Conservation (phyloP, 2,797 vertebrate genomes). For the Premnoplex brunnescens region DNA sequence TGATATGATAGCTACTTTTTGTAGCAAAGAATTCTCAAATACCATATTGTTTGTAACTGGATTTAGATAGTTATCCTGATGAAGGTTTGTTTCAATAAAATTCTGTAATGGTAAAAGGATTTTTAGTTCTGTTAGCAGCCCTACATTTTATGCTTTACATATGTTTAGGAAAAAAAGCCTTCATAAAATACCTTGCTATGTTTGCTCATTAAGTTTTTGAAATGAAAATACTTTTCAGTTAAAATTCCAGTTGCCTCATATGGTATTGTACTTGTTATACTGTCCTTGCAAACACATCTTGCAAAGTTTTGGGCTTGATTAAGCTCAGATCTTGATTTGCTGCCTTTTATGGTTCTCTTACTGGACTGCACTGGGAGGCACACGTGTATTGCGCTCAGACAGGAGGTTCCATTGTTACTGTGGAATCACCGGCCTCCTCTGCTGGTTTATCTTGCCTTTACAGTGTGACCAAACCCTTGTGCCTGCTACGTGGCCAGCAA, state of each 20-base stretch:
- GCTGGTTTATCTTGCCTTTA: background rate
- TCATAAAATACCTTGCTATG: background rate
- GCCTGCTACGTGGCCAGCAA: background rate
- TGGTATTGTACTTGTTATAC: background rate
- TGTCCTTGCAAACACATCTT: background rate
- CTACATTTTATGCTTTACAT: background rate
- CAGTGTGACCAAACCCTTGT: background rate
- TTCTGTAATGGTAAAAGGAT: background rate
- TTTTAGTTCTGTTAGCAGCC: background rate
- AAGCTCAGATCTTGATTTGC: background rate
- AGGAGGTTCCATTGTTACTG: background rate
- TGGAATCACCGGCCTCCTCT: background rate
- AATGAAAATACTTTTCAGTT: background rate
- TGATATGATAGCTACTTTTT: background rate
- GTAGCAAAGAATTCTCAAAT: background rate
- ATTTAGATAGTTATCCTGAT: background rate
- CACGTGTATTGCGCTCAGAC: rapidly evolving
- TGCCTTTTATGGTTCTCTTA: background rate
- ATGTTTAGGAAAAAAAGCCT: background rate
- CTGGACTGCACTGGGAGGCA: background rate
- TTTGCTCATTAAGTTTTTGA: background rate
- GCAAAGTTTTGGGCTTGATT: background rate
- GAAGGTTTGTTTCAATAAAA: background rate
- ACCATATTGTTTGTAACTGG: background rate
- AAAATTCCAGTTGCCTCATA: background rate